Evolutionary conservation across 2,888 invertebrate species (phyloP), one percentile per base, ranked within the genome.

Genomic region (Drosophila setosimentum): DNA sequence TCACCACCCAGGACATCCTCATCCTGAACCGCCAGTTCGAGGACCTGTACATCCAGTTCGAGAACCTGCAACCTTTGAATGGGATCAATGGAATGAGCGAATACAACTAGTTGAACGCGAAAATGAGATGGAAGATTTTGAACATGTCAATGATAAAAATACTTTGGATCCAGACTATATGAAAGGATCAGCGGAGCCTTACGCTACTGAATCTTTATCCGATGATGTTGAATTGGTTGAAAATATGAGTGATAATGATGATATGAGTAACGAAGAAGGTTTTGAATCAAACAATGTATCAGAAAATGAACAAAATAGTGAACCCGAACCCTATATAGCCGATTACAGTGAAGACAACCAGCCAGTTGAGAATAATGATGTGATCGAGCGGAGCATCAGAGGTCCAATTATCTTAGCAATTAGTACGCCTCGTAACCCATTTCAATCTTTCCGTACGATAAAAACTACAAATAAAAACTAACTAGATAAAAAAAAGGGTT

Each of bases 371-470:
- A 68, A n/a, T n/a, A 59, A 62, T 50, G 27, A 11, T 18, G 29
- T 30, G 10, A 59, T 78, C 16, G 82, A 59, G 11, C 68, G 82
- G 11, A 78, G 66, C 48, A 71, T 10, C 11, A 73, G 62, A 33
- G 45, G 69, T 8, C 63, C 80, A 49, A 64, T 81, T 50, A 73
- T 81, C 27, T 64, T 80, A 40, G 60, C 75, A 3, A 33, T 78
- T 16, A 75, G 72, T 42, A 59, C 62, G 16, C 40, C 78, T 18
- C 60, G 69, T 7, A 54, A 78, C 37, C 81, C 80, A 35, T 70
- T 80, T 30, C 54, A 75, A 11, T 80, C 21, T 68, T 70, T 37
- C 40, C 81, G 2, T 33, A 69, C 21, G 57, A 75, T n/a, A 60
- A 67, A 30, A 67, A 2, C 7, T 29, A 68, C n/a, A 2, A 40